phyloP scores from a whole-genome alignment of 2,113 vertebrate genomes.

The Oryctolagus cuniculus region mOryCun1.1 NC_091449.1:4431001-4431500 shows the following conservation, averaged over 20 bases:
- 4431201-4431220: background rate
- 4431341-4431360: fast-evolving
- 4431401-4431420: background rate
- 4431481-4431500: background rate
- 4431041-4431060: conserved; percentile 59
- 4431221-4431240: conserved; percentile 64
- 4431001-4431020: background rate
- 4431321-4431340: fast-evolving
- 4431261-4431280: background rate
- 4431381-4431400: background rate
- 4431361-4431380: background rate
- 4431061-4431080: fast-evolving
- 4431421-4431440: background rate
- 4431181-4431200: conserved; percentile 67
- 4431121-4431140: fast-evolving
- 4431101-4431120: fast-evolving
- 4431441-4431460: background rate
- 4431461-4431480: conserved; percentile 45
- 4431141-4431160: background rate
- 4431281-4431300: too few species aligned
- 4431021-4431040: background rate
- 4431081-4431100: conserved; percentile 39
- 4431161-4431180: conserved; percentile 34
- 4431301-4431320: background rate
- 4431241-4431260: conserved; percentile 71